Evolutionary conservation across 1,140 invertebrate genomes (phyloP).

Genomic region (Ruditapes philippinarum): DNA sequence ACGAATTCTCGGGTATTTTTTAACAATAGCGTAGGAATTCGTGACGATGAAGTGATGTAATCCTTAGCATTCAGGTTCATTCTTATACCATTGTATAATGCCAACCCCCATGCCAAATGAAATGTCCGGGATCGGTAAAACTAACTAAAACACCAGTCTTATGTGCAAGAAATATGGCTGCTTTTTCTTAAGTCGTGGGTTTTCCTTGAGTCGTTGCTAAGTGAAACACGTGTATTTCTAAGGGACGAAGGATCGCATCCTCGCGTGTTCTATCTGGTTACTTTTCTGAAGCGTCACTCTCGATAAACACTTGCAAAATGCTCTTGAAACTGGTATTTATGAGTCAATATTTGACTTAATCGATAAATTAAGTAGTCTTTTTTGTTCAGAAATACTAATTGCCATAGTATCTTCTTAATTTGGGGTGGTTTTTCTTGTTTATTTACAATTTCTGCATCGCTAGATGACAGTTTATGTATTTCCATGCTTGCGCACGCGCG

Average conservation of each 20-base stretch:
- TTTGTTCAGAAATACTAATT: background rate
- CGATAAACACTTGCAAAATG: background rate
- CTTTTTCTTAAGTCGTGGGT: too few species aligned
- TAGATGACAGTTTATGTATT: background rate
- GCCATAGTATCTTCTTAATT: background rate
- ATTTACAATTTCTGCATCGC: background rate
- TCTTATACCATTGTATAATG: too few species aligned
- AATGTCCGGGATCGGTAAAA: too few species aligned
- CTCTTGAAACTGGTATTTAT: conserved; percentile 18
- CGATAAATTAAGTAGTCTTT: background rate
- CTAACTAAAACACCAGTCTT: too few species aligned
- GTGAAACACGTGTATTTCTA: conserved; percentile 3
- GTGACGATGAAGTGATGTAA: too few species aligned
- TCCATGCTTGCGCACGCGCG: too few species aligned
- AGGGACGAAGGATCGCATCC: background rate
- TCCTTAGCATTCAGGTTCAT: too few species aligned
- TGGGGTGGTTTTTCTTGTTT: background rate
- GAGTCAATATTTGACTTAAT: background rate
- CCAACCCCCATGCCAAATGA: too few species aligned
- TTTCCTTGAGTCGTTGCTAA: background rate
- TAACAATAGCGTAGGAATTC: too few species aligned
- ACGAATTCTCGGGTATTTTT: too few species aligned
- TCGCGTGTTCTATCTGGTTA: background rate
- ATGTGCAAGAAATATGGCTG: too few species aligned
- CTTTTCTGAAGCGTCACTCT: background rate